A percentile compares a stretch with the other conserved stretches of the same genome.
Evolutionary conservation across 2,113 vertebrate species (phyloP).

Genomic region (Perca schrenkii): DNA sequence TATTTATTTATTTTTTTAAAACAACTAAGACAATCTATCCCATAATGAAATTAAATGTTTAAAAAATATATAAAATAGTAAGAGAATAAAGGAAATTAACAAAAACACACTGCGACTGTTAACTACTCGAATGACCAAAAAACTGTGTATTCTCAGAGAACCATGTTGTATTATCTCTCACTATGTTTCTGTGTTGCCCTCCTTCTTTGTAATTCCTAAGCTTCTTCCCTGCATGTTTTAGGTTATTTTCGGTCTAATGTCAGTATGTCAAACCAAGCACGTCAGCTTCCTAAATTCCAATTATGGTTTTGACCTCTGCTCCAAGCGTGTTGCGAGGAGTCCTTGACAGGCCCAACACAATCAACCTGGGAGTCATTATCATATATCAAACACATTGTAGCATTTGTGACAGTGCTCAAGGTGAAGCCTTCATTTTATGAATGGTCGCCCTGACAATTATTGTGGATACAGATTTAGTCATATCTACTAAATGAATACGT

Average conservation of each 20-base stretch:
- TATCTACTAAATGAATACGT: constrained; percentile 39
- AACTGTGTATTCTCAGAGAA: too few relatives aligned
- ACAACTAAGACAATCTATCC: too few relatives aligned
- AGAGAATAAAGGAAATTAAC: background rate
- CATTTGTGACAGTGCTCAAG: constrained; percentile 47
- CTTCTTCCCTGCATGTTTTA: background rate
- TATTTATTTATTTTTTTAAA: too few relatives aligned
- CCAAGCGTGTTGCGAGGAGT: constrained; percentile 57
- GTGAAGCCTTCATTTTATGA: constrained; percentile 57
- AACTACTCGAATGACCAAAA: background rate
- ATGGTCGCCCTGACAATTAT: constrained; percentile 50
- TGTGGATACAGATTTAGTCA: constrained; percentile 37
- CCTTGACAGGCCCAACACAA: constrained; percentile 71
- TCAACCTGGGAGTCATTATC: constrained; percentile 69
- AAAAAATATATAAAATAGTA: background rate
- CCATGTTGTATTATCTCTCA: background rate
- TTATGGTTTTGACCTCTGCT: constrained; percentile 64
- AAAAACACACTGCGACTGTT: background rate
- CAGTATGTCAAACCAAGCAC: constrained; percentile 21
- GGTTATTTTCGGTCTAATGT: constrained; percentile 53
- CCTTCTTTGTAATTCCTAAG: background rate
- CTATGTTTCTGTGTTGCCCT: background rate
- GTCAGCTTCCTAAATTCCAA: constrained; percentile 61
- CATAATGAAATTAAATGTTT: too few relatives aligned
- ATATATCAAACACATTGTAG: constrained; percentile 69